Evolutionary conservation across 53 echinoderm and acorn worm species (phyloP).

Genomic region (Apostichopus leukothele): DNA sequence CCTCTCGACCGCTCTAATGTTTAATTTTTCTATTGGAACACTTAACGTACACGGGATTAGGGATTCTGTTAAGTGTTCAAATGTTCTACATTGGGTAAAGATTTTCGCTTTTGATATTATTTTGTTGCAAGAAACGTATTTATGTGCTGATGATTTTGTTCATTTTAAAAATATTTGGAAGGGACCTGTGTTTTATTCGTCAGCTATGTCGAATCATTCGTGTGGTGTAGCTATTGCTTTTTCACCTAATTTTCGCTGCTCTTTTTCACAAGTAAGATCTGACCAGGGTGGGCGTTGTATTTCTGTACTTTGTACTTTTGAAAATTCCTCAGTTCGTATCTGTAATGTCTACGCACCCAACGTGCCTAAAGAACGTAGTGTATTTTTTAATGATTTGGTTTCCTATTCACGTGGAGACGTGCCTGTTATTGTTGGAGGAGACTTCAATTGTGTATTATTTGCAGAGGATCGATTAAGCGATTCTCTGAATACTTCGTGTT

Average conservation of each 20-base stretch:
- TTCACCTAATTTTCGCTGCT: neutral
- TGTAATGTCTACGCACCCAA: constrained; percentile 50
- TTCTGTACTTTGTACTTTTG: constrained; percentile 41
- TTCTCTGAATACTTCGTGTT: neutral
- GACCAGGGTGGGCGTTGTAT: constrained; percentile 1
- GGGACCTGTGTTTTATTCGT: neutral
- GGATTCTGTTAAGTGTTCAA: no score
- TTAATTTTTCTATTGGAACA: constrained; percentile 4
- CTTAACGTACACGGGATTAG: constrained; percentile 12
- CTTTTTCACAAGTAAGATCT: neutral
- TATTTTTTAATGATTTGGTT: constrained; percentile 27
- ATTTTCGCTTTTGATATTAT: constrained; percentile 39
- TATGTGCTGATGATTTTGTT: constrained; percentile 8
- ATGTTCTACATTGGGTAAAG: no score
- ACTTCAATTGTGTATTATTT: constrained; percentile 59
- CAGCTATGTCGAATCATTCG: neutral
- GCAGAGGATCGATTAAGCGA: neutral
- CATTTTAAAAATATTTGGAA: constrained; percentile 1
- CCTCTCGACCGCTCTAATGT: neutral
- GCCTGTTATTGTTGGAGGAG: constrained; percentile 49
- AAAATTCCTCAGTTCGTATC: constrained; percentile 10
- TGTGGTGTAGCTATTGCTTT: constrained; percentile 46
- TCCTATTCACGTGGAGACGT: neutral
- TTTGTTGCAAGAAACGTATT: constrained; percentile 49
- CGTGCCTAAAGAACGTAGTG: neutral